A percentile compares a stretch with the other conserved stretches of the same genome.
phyloP scores from a whole-genome alignment of 2,797 vertebrate species.

The Pangasius krempfi region DNA sequence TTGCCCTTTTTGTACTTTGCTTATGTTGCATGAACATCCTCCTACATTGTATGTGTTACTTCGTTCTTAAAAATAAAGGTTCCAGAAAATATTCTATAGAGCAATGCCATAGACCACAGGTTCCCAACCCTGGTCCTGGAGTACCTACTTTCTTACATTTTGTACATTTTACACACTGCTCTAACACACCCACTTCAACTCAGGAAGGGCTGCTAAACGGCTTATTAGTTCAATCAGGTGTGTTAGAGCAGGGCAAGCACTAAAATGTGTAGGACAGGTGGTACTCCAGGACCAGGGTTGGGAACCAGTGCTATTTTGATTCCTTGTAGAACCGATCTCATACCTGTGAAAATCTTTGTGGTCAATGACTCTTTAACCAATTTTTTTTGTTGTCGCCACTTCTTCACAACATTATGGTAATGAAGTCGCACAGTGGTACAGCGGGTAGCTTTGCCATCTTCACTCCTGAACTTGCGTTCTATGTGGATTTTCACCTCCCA shows the following conservation, averaged over 20 bases:
- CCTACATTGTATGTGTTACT: background rate
- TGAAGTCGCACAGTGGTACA: background rate
- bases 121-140: background rate
- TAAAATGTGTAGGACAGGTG: background rate
- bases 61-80: background rate
- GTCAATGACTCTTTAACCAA: background rate
- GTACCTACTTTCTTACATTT: background rate
- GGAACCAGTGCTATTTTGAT: background rate
- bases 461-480: background rate
- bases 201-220: background rate
- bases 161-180: background rate
- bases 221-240: background rate
- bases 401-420: background rate
- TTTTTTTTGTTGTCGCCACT: background rate
- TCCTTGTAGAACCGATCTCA: background rate
- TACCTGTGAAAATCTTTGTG: background rate
- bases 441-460: background rate
- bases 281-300: background rate
- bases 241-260: background rate
- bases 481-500: background rate
- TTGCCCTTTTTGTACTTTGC: background rate
- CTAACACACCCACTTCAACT: background rate
- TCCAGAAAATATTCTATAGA: background rate
- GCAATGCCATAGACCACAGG: background rate
- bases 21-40: constrained; percentile 31